Evolutionary conservation across 1,140 invertebrate species (phyloP), one percentile per base, ranked within the genome.

Genomic region (Macrobrachium rosenbergii): DNA sequence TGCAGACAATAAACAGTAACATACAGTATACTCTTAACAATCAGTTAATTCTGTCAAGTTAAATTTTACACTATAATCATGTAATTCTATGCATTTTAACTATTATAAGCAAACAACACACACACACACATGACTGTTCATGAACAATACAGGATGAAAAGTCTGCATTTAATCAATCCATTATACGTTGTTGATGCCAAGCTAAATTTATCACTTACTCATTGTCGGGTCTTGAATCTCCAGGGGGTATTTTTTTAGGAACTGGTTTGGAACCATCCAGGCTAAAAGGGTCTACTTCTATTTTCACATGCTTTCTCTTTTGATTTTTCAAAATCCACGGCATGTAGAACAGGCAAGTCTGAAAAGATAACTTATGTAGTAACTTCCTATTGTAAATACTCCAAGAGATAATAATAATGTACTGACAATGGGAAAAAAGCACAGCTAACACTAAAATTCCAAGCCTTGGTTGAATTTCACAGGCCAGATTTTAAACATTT

Each of bases 301-400:
- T 91, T 90, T 94, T 95, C 67, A 93, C 93, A 90, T 96, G 94
- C 85, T 93, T 92, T 69, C 94, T 93, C 90, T 98, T 98, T 83
- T 95, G 94, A 90, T 97, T 96, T 86, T 95, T 95, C 45, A 97
- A 92, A 83, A 96, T 94, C 81, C 93, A 95, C 14, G 94, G 92
- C n/a, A 96, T 91, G 37, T 91, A 91, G 75, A 92, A 93, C 1
- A 95, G 92, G 0, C 95, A 94, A n/a, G 94, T 93, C 93, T 93
- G 90, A 85, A 90, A 91, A 89, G 76, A 83, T 19, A 82, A 88
- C 0, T 72, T 59, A 83, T 64, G 67, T n/a, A 58, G 5, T 16
- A 28, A 23, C 28, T 62, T 19, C 5, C 7, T 12, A 7, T 63
- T 64, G 5, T 43, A 23, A n/a, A 14, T 19, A 19, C 52, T 59